Evolutionary conservation across 2,113 vertebrate genomes (phyloP).

Genomic region (Neogale vison): DNA sequence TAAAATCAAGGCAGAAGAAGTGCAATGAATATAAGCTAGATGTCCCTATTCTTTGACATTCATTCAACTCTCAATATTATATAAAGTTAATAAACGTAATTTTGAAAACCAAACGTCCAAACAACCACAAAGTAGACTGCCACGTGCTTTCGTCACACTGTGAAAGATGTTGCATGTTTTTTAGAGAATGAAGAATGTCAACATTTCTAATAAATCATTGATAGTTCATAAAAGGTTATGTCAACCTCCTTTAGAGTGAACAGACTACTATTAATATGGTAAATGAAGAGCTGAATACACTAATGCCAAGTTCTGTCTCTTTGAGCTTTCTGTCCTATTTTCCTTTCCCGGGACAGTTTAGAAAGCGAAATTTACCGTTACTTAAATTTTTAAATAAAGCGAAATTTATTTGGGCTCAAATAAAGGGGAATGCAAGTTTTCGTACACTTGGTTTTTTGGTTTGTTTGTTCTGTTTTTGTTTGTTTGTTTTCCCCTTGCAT

Average conservation of each 20-base stretch:
- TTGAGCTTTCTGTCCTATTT: constrained; percentile 66
- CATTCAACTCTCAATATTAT: background rate
- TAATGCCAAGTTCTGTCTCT: background rate
- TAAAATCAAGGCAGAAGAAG: background rate
- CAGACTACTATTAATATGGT: constrained; percentile 30
- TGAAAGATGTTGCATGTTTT: constrained; percentile 63
- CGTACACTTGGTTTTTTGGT: background rate
- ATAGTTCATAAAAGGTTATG: constrained; percentile 65
- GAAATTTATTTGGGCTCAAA: constrained; percentile 23
- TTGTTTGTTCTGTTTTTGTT: background rate
- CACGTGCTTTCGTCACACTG: constrained; percentile 3
- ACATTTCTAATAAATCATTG: constrained; percentile 70
- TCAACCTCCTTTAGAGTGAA: constrained; percentile 47
- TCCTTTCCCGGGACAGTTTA: constrained; percentile 46
- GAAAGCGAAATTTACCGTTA: constrained; percentile 63
- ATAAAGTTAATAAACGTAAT: constrained; percentile 49
- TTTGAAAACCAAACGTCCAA: constrained; percentile 50
- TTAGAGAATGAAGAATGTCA: background rate
- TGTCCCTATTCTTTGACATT: constrained; percentile 39
- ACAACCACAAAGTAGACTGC: background rate
- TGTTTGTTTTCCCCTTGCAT: background rate
- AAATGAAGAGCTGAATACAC: background rate
- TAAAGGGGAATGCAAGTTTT: background rate
- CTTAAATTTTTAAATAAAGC: too few relatives aligned
- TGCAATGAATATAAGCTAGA: constrained; percentile 44